Evolutionary conservation across 2,888 invertebrate genomes (phyloP), one percentile per base, ranked within the genome.

Genomic region (Seira musarum): DNA sequence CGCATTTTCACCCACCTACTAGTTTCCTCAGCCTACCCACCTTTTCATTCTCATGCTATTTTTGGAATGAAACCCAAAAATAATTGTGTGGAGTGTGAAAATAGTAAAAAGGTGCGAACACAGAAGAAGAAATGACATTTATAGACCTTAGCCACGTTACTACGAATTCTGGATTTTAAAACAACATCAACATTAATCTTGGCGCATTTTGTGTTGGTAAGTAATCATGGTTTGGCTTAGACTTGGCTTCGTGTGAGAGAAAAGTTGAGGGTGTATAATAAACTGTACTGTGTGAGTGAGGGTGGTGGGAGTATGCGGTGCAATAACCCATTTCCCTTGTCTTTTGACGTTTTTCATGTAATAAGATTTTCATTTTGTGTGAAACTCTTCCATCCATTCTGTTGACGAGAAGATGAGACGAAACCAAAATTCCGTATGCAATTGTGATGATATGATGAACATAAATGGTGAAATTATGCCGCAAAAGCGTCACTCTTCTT

Each of bases 391-490:
- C 19, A 6, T 8, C 15, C 24, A 53, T 25, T 22, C 17, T 69
- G 25, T 15, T 69, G 19, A 53, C 19, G 19, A 17, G 25, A 35
- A 53, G 15, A 5, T 13, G 1, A 69, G 1, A 24, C 5, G 5
- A 73, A 15, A 30, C 35, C 53, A 66, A 21, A 67, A 65, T 25
- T 64, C 21, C 40, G n/a, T 71, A 6, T 46, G 15, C 17, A 19
- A 53, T 22, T 69, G 22, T 15, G 24, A n/a, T 57, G 19, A 35
- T 24, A 71, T 64, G 46, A 60, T 40, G 46, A 75, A 63, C 68
- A n/a, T 57, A 75, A 75, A 75, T 49, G 69, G 53, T 67, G 19
- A 75, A 75, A 75, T 74, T 74, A 74, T 74, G 57, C 67, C 67
- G 35, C 66, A 67, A 67, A 72, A 73, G 66, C 73, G 22, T 71